Conservation (phyloP, 1,140 invertebrate genomes). For the Gonioctena quinquepunctata region DNA sequence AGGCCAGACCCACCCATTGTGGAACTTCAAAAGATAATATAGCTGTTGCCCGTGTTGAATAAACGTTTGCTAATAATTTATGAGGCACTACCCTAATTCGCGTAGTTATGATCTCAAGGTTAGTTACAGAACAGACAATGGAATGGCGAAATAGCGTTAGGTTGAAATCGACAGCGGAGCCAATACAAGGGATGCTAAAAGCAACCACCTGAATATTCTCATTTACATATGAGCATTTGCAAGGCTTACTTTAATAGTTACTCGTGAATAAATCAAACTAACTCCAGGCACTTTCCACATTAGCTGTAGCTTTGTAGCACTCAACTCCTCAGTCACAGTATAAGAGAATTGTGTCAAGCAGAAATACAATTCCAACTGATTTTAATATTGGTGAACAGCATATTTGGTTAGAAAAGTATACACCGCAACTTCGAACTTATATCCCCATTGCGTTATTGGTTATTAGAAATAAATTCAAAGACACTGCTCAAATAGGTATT, state of each 20-base stretch:
- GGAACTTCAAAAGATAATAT: too few relatives aligned
- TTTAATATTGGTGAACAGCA: too few relatives aligned
- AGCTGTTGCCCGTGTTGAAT: neutral
- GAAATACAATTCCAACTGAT: too few relatives aligned
- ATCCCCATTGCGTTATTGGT: too few relatives aligned
- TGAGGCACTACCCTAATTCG: neutral
- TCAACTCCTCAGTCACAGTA: too few relatives aligned
- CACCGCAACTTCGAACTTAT: too few relatives aligned
- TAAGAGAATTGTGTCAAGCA: too few relatives aligned
- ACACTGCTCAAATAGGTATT: too few relatives aligned
- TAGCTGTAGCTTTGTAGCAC: too few relatives aligned
- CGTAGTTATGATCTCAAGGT: neutral
- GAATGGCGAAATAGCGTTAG: neutral
- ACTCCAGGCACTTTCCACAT: neutral
- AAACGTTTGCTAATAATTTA: constrained; percentile 8
- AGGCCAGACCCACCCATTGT: too few relatives aligned
- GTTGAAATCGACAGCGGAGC: neutral
- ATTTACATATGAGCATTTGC: neutral
- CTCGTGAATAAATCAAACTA: neutral
- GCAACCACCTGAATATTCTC: neutral
- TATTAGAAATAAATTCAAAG: too few relatives aligned
- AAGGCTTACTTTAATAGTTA: neutral
- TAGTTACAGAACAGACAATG: neutral
- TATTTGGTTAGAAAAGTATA: too few relatives aligned
- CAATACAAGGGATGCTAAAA: neutral